Evolutionary conservation across 2,113 vertebrate species (phyloP), one percentile per base, ranked within the genome.

Genomic region (Dolichotis patagonum): DNA sequence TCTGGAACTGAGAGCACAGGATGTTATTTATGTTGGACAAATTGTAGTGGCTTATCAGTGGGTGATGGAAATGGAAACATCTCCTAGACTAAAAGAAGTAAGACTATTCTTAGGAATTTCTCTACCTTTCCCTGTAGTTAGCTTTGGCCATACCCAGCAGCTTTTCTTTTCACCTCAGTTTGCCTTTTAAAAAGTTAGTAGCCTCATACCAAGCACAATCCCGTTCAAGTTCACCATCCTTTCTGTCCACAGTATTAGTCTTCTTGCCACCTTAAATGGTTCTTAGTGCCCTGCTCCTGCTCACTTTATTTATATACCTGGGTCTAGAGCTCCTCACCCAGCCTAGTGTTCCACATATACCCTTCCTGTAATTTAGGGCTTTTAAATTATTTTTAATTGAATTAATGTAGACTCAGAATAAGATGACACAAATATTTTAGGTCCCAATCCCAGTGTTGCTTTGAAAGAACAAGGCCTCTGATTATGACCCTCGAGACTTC

Each of bases 71-170:
- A 78, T 87, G 67, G 78, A 94, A 86, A 83, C 1, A 19, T 63
- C 58, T 87, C 67, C 75, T 71, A 63, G 73, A 85, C 46, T 58
- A 52, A 90, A 58, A 94, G 86, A 80, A 97, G 41, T 30, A n/a
- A 80, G 38, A n/a, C 32, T 94, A 69, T 94, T 90, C 88, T 96
- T 95, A 93, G 78, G 12, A 86, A 46, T 83, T 83, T 80, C 86
- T 82, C 83, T 71, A n/a, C 86, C 24, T n/a, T 85, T 89, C 65
- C 73, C 83, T 90, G 11, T 77, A 43, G n/a, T 92, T 92, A 83
- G 58, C 32, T 91, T 91, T 63, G 62, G 17, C 13, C 22, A 58
- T 65, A 28, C 88, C 49, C 38, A 46, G 80, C 17, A 80, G 54
- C 30, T 52, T 71, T 62, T 95, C 10, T 84, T 17, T 84, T 93